Percentiles rank a stretch among this genome's conserved stretches.
These are phyloP conservation scores for Argentina silus DNA, from an alignment of 2,797 vertebrate species.

Conservation along the genomic window DNA sequence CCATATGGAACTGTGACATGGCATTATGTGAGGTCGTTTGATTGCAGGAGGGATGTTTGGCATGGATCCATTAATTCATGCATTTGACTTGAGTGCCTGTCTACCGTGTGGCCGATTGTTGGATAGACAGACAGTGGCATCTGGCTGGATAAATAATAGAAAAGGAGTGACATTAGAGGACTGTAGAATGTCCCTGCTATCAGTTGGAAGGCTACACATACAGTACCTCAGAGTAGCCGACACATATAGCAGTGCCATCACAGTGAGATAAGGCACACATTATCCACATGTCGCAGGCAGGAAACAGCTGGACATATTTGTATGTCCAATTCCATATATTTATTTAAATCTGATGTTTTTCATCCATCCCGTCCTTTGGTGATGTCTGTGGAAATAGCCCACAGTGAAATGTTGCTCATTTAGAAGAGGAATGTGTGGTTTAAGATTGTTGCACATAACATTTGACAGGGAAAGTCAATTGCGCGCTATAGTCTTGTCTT, in stretches of 20 bases:
- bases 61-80: conserved; percentile 43
- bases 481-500: no score
- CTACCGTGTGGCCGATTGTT: conserved; percentile 26
- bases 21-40: conserved; percentile 51
- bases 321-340: no score
- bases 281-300: neutral
- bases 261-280: neutral
- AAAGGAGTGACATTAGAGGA: conserved; percentile 4
- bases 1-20: conserved; percentile 44
- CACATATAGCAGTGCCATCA: no score
- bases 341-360: no score
- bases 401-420: no score
- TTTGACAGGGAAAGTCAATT: no score
- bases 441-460: no score
- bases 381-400: no score
- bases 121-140: conserved; percentile 57
- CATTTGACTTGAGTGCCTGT: conserved; percentile 49
- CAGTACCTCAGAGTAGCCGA: no score
- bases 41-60: conserved; percentile 39
- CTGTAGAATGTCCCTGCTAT: conserved; percentile 1
- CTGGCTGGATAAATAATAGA: conserved; percentile 44
- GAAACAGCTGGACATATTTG: no score
- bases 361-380: no score
- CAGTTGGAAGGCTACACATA: neutral
- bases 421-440: no score